Conservation (phyloP, 1,140 invertebrate species). For the Tetragnatha versicolor region DNA sequence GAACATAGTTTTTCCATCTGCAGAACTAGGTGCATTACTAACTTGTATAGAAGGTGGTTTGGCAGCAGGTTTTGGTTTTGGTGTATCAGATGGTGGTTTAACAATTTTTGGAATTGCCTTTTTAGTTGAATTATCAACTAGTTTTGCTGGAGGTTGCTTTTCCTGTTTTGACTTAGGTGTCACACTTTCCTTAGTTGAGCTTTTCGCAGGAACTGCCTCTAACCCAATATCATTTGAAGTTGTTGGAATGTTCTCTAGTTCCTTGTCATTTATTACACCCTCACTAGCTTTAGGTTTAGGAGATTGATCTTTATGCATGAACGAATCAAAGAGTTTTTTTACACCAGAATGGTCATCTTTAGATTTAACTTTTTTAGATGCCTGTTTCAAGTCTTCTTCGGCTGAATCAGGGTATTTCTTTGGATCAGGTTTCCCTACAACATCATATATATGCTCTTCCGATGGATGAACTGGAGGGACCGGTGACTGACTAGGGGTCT, state of each 20-base stretch:
- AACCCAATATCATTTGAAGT: no score
- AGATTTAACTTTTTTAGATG: neutral
- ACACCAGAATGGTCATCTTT: slow-evolving; percentile 15
- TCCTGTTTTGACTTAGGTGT: neutral
- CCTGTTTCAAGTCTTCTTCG: neutral
- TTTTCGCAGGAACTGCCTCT: neutral
- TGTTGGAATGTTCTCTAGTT: neutral
- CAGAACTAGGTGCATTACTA: neutral
- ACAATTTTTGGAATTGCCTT: neutral
- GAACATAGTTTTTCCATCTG: slow-evolving; percentile 18
- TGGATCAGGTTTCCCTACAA: slow-evolving; percentile 16
- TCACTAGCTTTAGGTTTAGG: slow-evolving; percentile 3
- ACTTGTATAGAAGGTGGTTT: slow-evolving; percentile 11
- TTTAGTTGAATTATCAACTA: no score
- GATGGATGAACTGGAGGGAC: neutral
- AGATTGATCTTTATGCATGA: slow-evolving; percentile 12
- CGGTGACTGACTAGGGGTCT: neutral
- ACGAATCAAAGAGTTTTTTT: slow-evolving; percentile 33
- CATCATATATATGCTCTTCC: slow-evolving; percentile 46
- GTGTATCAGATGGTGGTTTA: neutral
- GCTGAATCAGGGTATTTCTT: neutral
- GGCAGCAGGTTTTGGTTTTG: neutral
- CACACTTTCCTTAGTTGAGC: neutral
- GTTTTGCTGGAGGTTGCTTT: neutral
- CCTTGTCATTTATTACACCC: neutral